Evolutionary conservation across 2,888 invertebrate genomes (phyloP).

Genomic region (Antheraea yamamai): DNA sequence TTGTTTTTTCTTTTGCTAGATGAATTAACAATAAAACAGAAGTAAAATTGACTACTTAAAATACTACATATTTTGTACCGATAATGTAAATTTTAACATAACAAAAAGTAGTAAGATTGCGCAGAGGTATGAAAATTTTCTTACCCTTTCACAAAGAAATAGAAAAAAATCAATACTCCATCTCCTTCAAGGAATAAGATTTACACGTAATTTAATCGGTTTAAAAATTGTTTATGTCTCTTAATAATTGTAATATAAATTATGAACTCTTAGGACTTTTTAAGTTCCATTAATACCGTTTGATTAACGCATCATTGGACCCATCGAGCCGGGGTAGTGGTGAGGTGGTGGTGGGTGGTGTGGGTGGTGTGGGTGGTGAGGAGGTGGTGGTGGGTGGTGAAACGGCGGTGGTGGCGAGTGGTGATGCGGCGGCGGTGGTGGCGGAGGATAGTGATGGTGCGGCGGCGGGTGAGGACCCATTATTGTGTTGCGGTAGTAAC

Average conservation of each 20-base stretch:
- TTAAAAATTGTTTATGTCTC: not conserved
- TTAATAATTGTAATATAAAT: not conserved
- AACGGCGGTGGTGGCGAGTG: constrained; percentile 27
- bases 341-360: constrained; percentile 23
- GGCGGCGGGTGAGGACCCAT: constrained; percentile 34
- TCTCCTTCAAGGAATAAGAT: not conserved
- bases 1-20: not conserved
- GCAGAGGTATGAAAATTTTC: too few species aligned
- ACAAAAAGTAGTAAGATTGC: not conserved
- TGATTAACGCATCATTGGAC: constrained; percentile 13
- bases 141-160: not conserved
- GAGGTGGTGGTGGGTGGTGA: constrained; percentile 26
- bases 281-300: not conserved
- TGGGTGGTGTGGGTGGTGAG: constrained; percentile 18
- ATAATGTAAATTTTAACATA: not conserved
- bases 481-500: constrained; percentile 41
- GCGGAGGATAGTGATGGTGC: constrained; percentile 28
- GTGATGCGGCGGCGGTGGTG: constrained; percentile 31
- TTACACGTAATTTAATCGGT: not conserved
- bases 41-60: not conserved
- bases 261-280: too few species aligned
- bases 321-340: constrained; percentile 9
- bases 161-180: too few species aligned
- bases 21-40: not conserved
- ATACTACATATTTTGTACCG: not conserved